Evolutionary conservation across 2,888 invertebrate genomes (phyloP).

Genomic region (Epinotia demarniana): DNA sequence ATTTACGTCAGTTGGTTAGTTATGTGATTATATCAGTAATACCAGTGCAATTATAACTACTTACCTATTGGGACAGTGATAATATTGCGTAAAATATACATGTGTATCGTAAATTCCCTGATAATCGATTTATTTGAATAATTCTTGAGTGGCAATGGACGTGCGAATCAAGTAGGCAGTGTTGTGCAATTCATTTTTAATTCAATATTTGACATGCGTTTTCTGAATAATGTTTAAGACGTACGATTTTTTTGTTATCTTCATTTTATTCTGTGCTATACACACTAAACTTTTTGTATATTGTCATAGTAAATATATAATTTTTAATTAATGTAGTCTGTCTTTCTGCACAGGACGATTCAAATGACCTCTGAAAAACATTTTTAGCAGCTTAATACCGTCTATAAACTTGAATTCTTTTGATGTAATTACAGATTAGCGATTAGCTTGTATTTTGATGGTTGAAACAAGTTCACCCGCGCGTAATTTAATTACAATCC

Average conservation of each 20-base stretch:
- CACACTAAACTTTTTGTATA: too few species aligned
- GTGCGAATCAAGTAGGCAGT: not conserved
- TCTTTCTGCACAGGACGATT: too few species aligned
- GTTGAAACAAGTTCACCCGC: not conserved
- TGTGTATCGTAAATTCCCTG: conserved; percentile 10
- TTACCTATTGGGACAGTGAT: conserved; percentile 13
- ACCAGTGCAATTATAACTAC: conserved; percentile 6
- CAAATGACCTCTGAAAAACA: too few species aligned
- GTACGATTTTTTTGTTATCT: too few species aligned
- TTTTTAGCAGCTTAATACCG: too few species aligned
- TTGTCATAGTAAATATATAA: too few species aligned
- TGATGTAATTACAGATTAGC: not conserved
- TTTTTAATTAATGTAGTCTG: too few species aligned
- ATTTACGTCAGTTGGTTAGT: too few species aligned
- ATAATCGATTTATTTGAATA: conserved; percentile 2
- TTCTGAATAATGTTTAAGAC: too few species aligned
- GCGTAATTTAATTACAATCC: not conserved
- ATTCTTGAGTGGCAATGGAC: conserved; percentile 9
- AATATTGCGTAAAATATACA: not conserved
- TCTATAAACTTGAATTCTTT: not conserved
- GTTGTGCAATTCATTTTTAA: too few species aligned
- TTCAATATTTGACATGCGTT: too few species aligned
- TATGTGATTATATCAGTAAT: not conserved
- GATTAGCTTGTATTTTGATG: not conserved
- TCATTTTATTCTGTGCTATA: too few species aligned